Evolutionary conservation across 1,140 invertebrate species (phyloP), one percentile per base, ranked within the genome.

Genomic region (Goniozus legneri): DNA sequence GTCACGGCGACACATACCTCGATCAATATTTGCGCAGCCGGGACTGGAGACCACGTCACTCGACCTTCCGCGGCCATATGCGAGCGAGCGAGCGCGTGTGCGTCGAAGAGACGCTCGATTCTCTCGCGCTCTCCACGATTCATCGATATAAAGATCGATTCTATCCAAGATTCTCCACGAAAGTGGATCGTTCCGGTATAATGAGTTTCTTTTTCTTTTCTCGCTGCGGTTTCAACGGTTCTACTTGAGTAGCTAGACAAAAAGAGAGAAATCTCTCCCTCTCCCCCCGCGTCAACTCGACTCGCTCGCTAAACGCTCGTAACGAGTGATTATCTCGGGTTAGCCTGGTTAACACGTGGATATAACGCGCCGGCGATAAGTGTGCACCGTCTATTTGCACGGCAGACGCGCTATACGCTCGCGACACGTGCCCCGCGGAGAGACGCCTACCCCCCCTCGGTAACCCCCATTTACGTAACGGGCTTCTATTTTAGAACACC

Each of bases 311-410:
- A 75, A 74, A 70, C 48, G 60, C 58, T 64, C 52, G 71, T 75
- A 75, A 74, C 65, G 62, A 74, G 64, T 65, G 67, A 74, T 74
- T 74, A 74, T 71, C 68, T 72, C 58, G 62, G n/a, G 64, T 74
- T 73, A 74, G 69, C 44, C 62, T 68, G 62, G 64, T 75, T 75
- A 74, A 71, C 73, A 70, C 68, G 59, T 60, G 66, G 60, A 54
- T 21, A 13, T 46, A 36, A 4, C 24, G 10, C 4, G 53, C 62
- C 66, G 64, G 63, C 56, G 61, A 45, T 59, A 53, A 62, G 53
- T 60, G 51, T 60, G 47, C 40, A 54, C 50, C 50, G 50, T 54
- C 54, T 61, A 63, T 66, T 57, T 64, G 44, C 46, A 54, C n/a
- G n/a, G n/a, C n/a, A n/a, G n/a, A n/a, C n/a, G n/a, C n/a, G n/a